Conservation (phyloP, 2,888 invertebrate genomes). For the Oscheius onirici region DNA sequence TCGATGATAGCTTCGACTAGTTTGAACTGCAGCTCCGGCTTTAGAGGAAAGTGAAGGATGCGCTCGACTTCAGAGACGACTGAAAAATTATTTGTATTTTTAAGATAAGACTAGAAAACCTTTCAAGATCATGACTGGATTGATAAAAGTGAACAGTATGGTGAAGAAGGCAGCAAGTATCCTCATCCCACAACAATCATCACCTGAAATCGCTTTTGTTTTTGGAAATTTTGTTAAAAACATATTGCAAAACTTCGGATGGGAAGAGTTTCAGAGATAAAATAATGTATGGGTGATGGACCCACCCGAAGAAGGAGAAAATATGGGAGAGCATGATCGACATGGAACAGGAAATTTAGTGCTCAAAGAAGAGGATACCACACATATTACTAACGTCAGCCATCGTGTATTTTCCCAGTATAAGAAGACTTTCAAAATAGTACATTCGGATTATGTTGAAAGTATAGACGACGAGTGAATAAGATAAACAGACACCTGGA, state of each 20-base stretch:
- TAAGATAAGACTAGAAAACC: constrained; percentile 17
- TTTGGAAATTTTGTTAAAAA: too few species aligned
- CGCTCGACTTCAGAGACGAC: constrained; percentile 26
- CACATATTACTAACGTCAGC: constrained; percentile 21
- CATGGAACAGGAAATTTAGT: constrained; percentile 1
- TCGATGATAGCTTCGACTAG: neutral
- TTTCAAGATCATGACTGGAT: constrained; percentile 57
- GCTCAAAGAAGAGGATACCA: constrained; percentile 13
- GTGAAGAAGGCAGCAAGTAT: constrained; percentile 59
- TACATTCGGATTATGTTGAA: too few species aligned
- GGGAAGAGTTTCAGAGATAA: neutral
- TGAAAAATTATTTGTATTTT: neutral
- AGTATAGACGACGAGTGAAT: too few species aligned
- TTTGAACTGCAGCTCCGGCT: constrained; percentile 14
- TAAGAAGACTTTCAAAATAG: too few species aligned
- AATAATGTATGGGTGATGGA: neutral
- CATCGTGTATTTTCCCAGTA: too few species aligned
- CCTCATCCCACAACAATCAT: constrained; percentile 49
- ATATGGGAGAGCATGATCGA: constrained; percentile 5
- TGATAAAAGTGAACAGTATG: constrained; percentile 60
- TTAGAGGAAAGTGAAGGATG: neutral
- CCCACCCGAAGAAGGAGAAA: neutral
- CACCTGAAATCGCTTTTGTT: neutral
- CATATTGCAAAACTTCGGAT: too few species aligned
- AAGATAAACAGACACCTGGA: neutral